Base-by-base conservation (phyloP, 2,888 invertebrate species). In the Octonoba sinensis region DNA sequence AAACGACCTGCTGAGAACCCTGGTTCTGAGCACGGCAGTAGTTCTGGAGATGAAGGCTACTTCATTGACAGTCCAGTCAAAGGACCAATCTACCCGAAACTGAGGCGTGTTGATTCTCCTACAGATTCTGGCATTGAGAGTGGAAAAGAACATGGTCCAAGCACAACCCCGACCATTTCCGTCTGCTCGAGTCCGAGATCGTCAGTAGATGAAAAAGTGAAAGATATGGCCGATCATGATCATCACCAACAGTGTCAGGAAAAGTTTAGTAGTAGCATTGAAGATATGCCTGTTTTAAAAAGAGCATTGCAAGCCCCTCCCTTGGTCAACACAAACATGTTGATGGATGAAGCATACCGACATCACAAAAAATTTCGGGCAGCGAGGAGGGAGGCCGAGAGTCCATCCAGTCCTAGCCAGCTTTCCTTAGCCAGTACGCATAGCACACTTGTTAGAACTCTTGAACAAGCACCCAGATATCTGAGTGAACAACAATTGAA, bases 311-410 rank as follows among this genome's bases (percentile, higher is more conserved):
- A 96, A 88, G 96, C 96, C 0, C 96, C 96, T 0, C 96, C 96
- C 0, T 90, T 96, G 11, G 95, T 96, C 89, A 95, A 96, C 88
- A 95, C 96, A 75, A 94, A 94, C 56, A 83, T 86, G 87, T 89
- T 96, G 77, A 96, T 96, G 96, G 96, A 96, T 88, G 96, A 96
- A 89, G 96, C 96, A 18, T 96, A 96, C 90, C 95, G 96, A 88
- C 96, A 96, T 83, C 96, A 96, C 91, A 96, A 96, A 90, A 96
- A 96, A 89, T 96, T 96, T 91, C 93, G 96, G 11, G 87, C 87
- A 1, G 83, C 85, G 16, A 54, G 84, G 11, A 74, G 84, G 24
- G 85, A 84, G n/a, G 77, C 79, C 3, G 85, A 85, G 36, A 79
- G 82, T 65, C 84, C 85, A 47, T 83, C 84, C 51, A 84, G 84